Base-by-base conservation (phyloP, 1,140 invertebrate species). In the Dreissena rostriformis region DNA sequence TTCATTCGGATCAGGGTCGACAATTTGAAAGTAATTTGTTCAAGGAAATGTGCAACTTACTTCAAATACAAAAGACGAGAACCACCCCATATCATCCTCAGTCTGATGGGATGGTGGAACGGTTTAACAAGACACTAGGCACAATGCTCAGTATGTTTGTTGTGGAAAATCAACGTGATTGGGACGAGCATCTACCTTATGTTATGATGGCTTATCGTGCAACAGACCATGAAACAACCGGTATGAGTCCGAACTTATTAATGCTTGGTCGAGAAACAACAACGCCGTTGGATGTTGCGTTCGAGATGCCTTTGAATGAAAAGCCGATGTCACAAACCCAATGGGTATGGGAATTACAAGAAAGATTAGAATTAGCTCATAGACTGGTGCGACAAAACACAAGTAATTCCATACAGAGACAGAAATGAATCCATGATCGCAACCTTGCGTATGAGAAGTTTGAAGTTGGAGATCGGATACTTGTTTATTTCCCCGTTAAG, bases 1-100 rank as follows among this genome's bases (percentile, higher is more conserved):
- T 93, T 7, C 86, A 92, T 49, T 80, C 91, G 2, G 92, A 94
- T 80, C 90, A 92, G n/a, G n/a, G n/a, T n/a, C n/a, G n/a, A n/a
- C n/a, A n/a, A n/a, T n/a, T n/a, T n/a, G n/a, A n/a, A n/a, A 80
- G 93, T n/a, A n/a, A n/a, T n/a, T 57, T 57, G 26, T 10, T 17
- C 17, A 63, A n/a, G 1, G 1, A 63, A 63, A 63, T 63, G 57
- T 6, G 1, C 19, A 63, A 1, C 1, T 1, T n/a, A n/a, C 24
- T 22, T n/a, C n/a, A n/a, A n/a, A n/a, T n/a, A n/a, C n/a, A n/a
- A n/a, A n/a, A n/a, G n/a, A n/a, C n/a, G n/a, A n/a, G n/a, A n/a
- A n/a, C n/a, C n/a, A n/a, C n/a, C n/a, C n/a, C n/a, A n/a, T n/a
- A n/a, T n/a, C n/a, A n/a, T n/a, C n/a, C n/a, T n/a, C n/a, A n/a